Evolutionary conservation across 2,888 invertebrate genomes (phyloP).

Genomic region (Troides helena): DNA sequence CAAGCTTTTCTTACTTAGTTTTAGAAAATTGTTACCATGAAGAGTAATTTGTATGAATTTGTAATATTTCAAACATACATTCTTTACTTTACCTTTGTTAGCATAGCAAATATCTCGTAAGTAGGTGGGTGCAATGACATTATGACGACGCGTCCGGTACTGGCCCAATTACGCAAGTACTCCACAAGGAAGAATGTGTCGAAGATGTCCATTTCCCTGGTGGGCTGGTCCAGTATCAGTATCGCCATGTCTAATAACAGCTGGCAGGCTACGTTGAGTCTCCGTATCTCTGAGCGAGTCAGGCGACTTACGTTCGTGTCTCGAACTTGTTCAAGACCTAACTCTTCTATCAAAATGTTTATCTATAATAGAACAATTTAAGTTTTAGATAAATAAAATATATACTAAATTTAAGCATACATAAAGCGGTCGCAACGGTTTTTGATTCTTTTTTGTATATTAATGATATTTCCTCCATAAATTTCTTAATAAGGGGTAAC

Average conservation of each 20-base stretch:
- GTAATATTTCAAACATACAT: not conserved
- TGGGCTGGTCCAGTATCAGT: conserved; percentile 92
- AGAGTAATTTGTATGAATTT: no score
- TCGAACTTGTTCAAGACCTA: conserved; percentile 93
- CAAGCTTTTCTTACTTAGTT: no score
- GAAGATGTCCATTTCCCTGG: conserved; percentile 94
- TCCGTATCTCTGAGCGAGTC: conserved; percentile 92
- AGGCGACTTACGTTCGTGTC: conserved; percentile 91
- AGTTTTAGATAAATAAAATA: not conserved
- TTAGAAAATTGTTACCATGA: no score
- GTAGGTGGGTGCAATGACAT: conserved; percentile 96
- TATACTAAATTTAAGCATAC: no score
- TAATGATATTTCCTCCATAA: no score
- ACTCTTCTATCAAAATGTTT: conserved; percentile 92
- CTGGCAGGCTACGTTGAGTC: conserved; percentile 94
- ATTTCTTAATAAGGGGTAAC: conserved; percentile 33
- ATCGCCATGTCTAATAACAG: conserved; percentile 92
- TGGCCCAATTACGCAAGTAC: conserved; percentile 95
- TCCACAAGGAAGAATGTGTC: conserved; percentile 97
- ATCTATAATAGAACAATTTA: conserved; percentile 81
- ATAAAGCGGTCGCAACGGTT: no score
- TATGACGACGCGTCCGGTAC: conserved; percentile 89
- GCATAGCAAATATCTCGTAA: conserved; percentile 97
- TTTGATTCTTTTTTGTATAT: no score
- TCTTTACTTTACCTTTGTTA: conserved; percentile 81